phyloP scores from a whole-genome alignment of 2,888 invertebrate genomes.

The Chalcosyrphus nemorum region DNA sequence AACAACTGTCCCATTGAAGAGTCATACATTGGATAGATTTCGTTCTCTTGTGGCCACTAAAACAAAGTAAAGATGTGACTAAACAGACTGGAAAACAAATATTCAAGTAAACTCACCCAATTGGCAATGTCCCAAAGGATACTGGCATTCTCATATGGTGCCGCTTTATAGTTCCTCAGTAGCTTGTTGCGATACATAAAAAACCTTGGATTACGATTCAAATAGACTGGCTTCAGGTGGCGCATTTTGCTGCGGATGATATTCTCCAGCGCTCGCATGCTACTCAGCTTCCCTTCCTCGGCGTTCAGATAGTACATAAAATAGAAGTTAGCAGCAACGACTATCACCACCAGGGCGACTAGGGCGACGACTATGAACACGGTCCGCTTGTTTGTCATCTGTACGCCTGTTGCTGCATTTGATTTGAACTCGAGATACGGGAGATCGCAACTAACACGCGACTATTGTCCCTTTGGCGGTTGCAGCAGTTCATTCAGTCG shows the following conservation, averaged over 20 bases:
- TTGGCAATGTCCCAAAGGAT: slow-evolving; percentile 83
- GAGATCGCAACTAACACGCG: slow-evolving; percentile 62
- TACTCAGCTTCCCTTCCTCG: slow-evolving; percentile 82
- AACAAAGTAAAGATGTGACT: too few species aligned
- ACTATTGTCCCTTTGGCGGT: slow-evolving; percentile 62
- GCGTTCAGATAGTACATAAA: slow-evolving; percentile 81
- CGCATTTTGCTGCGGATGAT: slow-evolving; percentile 80
- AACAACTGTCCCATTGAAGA: slow-evolving; percentile 85
- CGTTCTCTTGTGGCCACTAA: slow-evolving; percentile 82
- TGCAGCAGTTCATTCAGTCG: slow-evolving; percentile 67
- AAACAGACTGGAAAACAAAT: too few species aligned
- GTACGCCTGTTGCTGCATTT: slow-evolving; percentile 54
- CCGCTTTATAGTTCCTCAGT: slow-evolving; percentile 79
- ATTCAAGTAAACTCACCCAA: too few species aligned
- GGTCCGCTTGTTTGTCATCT: slow-evolving; percentile 78
- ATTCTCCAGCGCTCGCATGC: slow-evolving; percentile 80
- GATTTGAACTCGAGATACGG: slow-evolving; percentile 68
- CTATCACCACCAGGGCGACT: slow-evolving; percentile 77
- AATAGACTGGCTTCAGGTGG: slow-evolving; percentile 80
- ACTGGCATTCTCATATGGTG: slow-evolving; percentile 83
- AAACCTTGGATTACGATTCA: slow-evolving; percentile 81
- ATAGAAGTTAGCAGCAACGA: slow-evolving; percentile 80
- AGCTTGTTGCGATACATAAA: slow-evolving; percentile 81
- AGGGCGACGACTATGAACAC: slow-evolving; percentile 78
- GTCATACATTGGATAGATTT: slow-evolving; percentile 81